Base-by-base conservation (phyloP, 2,888 invertebrate species). In the Ernsta delagoae region DNA sequence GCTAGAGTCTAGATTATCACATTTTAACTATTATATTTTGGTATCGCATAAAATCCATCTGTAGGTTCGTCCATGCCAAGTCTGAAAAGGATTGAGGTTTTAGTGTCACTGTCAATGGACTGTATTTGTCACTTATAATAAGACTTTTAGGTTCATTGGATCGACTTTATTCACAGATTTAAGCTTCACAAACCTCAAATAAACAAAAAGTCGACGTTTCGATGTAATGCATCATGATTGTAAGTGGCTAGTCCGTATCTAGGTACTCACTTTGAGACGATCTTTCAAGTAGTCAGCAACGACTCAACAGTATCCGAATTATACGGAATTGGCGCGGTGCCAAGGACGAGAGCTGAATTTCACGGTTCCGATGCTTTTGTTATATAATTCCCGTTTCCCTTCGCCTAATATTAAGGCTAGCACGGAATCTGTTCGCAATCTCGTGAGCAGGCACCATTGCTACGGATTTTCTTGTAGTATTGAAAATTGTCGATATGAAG, bases 301-400 rank as follows among this genome's bases (percentile, higher is more conserved):
- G 54, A 36, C 36, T 36, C 6, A 3, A 36, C 5, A 36, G 63
- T 63, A 54, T 39, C 50, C 62, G 31, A 62, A 57, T 50, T 50
- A 41, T 57, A 48, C 31, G 56, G 34, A 9, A 62, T 71, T 78
- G 79, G 78, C 78, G 48, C 54, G 63, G 39, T 41, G 77, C 79
- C 79, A 79, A 72, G 43, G 70, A 4, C 63, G 66, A 65, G 57
- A 65, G 62, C 70, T 59, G 72, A 75, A 78, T 78, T 78, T 78
- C 76, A 77, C 77, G 76, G 72, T 71, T 75, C 72, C 74, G 65
- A 53, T 36, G 43, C 65, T 60, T 71, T 73, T 70, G 73, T 74
- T 72, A 73, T 71, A 69, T 72, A 68, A 70, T 71, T 71, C 70
- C 71, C 69, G 70, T 71, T 66, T 70, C 12, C 69, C 56, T 60